Conservation (phyloP, 2,797 vertebrate genomes). For the Myotis planiceps region DNA sequence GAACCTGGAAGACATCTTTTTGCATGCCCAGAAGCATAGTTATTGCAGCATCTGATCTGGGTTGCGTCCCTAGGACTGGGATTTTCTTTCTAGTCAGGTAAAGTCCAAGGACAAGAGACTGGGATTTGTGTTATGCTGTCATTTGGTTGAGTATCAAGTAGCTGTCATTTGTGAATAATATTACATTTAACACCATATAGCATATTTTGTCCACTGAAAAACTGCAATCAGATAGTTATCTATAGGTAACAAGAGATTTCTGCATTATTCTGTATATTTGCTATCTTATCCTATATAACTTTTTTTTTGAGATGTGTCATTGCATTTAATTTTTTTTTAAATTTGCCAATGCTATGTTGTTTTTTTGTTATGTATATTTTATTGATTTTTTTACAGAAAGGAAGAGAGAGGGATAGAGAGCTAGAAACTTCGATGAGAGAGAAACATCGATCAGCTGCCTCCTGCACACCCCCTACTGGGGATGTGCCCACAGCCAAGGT, state of each 20-base stretch:
- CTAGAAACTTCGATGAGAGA: too few relatives aligned
- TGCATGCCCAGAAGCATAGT: background rate
- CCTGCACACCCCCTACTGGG: too few relatives aligned
- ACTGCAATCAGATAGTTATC: background rate
- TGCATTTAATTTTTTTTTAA: background rate
- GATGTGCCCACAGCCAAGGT: too few relatives aligned
- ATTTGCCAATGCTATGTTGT: too few relatives aligned
- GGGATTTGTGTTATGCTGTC: background rate
- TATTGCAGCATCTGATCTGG: background rate
- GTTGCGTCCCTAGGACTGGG: background rate
- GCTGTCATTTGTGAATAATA: conserved; percentile 14
- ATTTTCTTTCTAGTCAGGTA: conserved; percentile 26
- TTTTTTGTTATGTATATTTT: too few relatives aligned
- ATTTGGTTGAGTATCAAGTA: conserved; percentile 18
- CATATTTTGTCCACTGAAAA: background rate
- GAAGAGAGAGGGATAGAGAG: too few relatives aligned
- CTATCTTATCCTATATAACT: background rate
- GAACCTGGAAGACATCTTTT: background rate
- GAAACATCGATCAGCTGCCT: too few relatives aligned
- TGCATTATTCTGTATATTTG: conserved; percentile 24
- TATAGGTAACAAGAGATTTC: background rate
- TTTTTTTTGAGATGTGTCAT: background rate
- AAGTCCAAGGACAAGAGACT: background rate
- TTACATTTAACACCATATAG: background rate
- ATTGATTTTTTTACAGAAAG: too few relatives aligned